Evolutionary conservation across 2,797 vertebrate genomes (phyloP), one percentile per base, ranked within the genome.

Genomic region (Aulostomus chinensis): DNA sequence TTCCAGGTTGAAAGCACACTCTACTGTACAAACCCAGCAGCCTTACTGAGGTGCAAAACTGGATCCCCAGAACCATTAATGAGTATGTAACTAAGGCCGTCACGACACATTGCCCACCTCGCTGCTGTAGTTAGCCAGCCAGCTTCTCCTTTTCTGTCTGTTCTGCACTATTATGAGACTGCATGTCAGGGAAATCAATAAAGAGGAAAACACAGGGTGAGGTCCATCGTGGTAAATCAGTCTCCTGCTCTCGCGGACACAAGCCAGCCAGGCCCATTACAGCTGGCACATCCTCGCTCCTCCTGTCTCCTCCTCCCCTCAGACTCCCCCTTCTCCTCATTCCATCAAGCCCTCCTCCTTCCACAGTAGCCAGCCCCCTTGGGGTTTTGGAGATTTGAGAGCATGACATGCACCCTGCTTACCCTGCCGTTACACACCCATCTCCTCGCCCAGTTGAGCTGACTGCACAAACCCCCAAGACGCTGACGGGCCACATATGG

Each of bases 151-250:
- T 78, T 81, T 81, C 76, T 82, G 80, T 78, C 67, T 72, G 73
- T 76, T 78, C 56, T 43, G 74, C 69, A 81, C 65, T 81, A 83
- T 78, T 79, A 87, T 82, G 78, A 77, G 76, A 43, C 74, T 66
- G 64, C 76, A 73, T 78, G 78, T 85, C 78, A 54, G 59, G 59
- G 59, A 57, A 73, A 87, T 86, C 80, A 62, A 90, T 88, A 75
- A 28, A 30, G 75, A 82, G 69, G 62, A 86, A 88, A 88, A 84
- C 74, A 78, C 66, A 66, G 54, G 61, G 61, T 73, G 77, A 85
- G 60, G 57, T 73, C 68, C 66, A 64, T 68, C 16, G 15, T 11
- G 58, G 72, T 85, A 85, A 88, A 87, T 88, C 81, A 80, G 80
- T 75, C 62, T 81, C 41, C 24, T 22, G 48, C 14, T 38, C 68